Evolutionary conservation across 2,797 vertebrate genomes (phyloP).

Genomic region (Cyprinodon diabolis): DNA sequence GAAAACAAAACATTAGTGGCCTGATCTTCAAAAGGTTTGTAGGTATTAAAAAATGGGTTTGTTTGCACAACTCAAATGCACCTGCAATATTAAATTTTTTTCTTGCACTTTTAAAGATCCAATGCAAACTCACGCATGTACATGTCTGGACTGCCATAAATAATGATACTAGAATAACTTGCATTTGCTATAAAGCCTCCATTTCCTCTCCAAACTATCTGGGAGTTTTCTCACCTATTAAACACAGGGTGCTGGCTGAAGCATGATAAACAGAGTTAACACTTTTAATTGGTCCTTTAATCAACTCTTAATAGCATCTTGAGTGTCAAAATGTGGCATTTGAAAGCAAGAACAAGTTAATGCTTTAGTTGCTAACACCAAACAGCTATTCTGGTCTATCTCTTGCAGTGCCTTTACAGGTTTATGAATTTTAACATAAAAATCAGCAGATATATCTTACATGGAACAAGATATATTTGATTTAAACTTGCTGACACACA

Average conservation of each 20-base stretch:
- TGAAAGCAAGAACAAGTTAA: conserved; percentile 26
- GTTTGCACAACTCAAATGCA: no score
- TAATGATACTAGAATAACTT: neutral
- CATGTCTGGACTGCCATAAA: no score
- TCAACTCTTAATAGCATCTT: conserved; percentile 38
- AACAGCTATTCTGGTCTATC: conserved; percentile 24
- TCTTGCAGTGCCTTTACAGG: conserved; percentile 1
- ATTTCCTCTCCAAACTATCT: conserved; percentile 16
- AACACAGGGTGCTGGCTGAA: conserved; percentile 24
- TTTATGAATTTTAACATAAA: conserved; percentile 11
- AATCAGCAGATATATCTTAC: neutral
- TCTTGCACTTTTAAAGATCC: no score
- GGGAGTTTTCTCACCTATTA: conserved; percentile 12
- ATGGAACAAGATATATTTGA: neutral
- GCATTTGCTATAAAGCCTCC: conserved; percentile 22
- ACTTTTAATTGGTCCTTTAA: conserved; percentile 52
- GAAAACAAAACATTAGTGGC: no score
- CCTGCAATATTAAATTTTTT: no score
- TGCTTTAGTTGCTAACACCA: conserved; percentile 21
- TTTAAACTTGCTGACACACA: neutral
- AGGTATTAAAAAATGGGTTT: no score
- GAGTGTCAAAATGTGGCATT: conserved; percentile 44
- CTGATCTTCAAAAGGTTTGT: no score
- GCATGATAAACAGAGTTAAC: conserved; percentile 18
- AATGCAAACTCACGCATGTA: no score